These are phyloP conservation scores for Chrysolina oricalcia DNA, from an alignment of 2,888 invertebrate genomes.

Conservation along the genomic window DNA sequence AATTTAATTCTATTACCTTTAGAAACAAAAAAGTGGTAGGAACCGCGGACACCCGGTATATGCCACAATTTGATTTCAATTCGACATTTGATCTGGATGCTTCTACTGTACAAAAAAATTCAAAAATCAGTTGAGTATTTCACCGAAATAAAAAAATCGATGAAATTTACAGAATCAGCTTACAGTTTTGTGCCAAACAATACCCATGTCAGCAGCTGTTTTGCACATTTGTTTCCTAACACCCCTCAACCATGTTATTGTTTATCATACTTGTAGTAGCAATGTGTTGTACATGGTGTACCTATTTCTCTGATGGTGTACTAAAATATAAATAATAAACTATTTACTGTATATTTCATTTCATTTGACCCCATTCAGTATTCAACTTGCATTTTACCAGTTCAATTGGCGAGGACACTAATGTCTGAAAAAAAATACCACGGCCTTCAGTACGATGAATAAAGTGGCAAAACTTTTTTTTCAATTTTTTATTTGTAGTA, in stretches of 20 bases:
- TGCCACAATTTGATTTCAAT: too few relatives aligned
- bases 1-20: too few relatives aligned
- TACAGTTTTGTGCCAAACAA: constrained; percentile 70
- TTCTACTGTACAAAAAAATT: constrained; percentile 3
- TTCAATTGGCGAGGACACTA: too few relatives aligned
- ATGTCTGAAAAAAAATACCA: too few relatives aligned
- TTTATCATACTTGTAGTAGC: constrained; percentile 71
- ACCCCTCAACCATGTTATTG: constrained; percentile 64
- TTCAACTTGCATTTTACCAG: not conserved
- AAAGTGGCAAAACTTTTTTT: too few relatives aligned
- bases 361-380: not conserved
- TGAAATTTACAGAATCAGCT: constrained; percentile 47
- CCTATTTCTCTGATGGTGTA: constrained; percentile 71
- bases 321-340: constrained; percentile 69
- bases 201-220: constrained; percentile 55
- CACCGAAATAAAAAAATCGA: constrained; percentile 20
- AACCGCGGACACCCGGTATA: too few relatives aligned
- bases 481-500: too few relatives aligned
- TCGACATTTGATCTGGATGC: not conserved
- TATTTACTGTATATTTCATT: constrained; percentile 65
- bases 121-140: not conserved
- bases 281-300: constrained; percentile 70
- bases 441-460: too few relatives aligned
- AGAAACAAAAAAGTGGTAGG: too few relatives aligned
- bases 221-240: constrained; percentile 51